Percentiles rank a stretch among this genome's conserved stretches.
Evolutionary conservation across 1,140 invertebrate species (phyloP).

Genomic region (Diachasmimorpha longicaudata): DNA sequence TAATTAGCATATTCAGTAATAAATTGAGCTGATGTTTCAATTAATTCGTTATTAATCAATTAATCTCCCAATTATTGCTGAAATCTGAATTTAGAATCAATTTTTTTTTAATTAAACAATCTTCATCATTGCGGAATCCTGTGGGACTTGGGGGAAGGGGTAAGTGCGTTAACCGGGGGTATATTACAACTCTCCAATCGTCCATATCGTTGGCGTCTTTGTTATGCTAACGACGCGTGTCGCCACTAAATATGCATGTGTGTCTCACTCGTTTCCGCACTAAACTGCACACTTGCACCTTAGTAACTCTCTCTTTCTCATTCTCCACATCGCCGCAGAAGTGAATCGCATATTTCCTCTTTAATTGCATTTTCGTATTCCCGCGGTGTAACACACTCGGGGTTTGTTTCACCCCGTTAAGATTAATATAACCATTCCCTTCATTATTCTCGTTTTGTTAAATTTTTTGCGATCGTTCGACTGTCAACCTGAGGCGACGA

Average conservation of each 20-base stretch:
- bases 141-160: not conserved
- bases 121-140: too few relatives aligned
- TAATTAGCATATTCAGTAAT: too few relatives aligned
- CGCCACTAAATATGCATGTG: constrained; percentile 57
- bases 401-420: not conserved
- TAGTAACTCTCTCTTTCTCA: constrained; percentile 1
- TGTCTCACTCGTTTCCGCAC: constrained; percentile 18
- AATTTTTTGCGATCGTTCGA: constrained; percentile 5
- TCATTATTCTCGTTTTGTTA: not conserved
- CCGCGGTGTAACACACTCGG: constrained; percentile 15
- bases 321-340: constrained; percentile 10
- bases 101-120: too few relatives aligned
- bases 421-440: constrained; percentile 22
- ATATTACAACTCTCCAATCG: constrained; percentile 38
- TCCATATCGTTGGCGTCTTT: constrained; percentile 42
- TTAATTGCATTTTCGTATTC: constrained; percentile 63
- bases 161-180: constrained; percentile 18
- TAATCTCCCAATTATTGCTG: too few relatives aligned
- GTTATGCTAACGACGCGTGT: constrained; percentile 52
- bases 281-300: not conserved
- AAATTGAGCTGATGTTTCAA: too few relatives aligned
- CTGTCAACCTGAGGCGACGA: not conserved
- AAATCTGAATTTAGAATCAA: too few relatives aligned
- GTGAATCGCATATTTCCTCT: constrained; percentile 53
- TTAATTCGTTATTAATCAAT: too few relatives aligned